Conservation (phyloP, 2,888 invertebrate species). For the Ceratothoa steindachneri region DNA sequence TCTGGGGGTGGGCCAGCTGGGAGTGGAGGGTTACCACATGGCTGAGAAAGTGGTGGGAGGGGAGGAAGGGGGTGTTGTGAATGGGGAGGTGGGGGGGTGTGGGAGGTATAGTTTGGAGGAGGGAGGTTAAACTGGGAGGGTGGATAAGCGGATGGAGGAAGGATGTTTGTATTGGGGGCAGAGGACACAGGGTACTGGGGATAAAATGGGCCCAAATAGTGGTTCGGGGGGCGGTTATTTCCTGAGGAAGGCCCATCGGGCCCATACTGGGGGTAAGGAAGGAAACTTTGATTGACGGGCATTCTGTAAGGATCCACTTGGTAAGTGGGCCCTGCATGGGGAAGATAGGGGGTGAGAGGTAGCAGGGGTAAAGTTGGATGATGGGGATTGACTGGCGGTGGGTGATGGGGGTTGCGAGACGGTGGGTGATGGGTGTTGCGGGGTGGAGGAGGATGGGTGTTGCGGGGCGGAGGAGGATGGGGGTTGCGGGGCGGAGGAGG, state of each 20-base stretch:
- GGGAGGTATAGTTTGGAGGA: neutral
- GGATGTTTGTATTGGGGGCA: neutral
- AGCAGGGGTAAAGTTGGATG: too few species aligned
- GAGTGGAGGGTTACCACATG: neutral
- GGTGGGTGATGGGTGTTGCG: too few species aligned
- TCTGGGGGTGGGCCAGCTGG: neutral
- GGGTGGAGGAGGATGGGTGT: constrained; percentile 21
- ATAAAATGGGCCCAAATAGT: neutral
- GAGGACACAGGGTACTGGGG: neutral
- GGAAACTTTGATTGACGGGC: neutral
- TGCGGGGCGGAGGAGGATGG: constrained; percentile 10
- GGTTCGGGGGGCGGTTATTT: constrained; percentile 25
- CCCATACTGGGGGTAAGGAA: neutral
- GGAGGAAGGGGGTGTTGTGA: neutral
- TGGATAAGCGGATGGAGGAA: neutral
- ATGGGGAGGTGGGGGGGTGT: neutral
- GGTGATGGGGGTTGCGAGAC: too few species aligned
- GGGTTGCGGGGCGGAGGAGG: neutral
- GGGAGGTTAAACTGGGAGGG: neutral
- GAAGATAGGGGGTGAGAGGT: constrained; percentile 23
- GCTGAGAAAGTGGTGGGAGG: neutral
- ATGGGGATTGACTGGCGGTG: too few species aligned
- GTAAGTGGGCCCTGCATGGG: constrained; percentile 18
- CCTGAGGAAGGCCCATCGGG: neutral
- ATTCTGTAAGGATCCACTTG: constrained; percentile 10